Evolutionary conservation across 2,888 invertebrate genomes (phyloP).

Genomic region (Pollenia labialis): DNA sequence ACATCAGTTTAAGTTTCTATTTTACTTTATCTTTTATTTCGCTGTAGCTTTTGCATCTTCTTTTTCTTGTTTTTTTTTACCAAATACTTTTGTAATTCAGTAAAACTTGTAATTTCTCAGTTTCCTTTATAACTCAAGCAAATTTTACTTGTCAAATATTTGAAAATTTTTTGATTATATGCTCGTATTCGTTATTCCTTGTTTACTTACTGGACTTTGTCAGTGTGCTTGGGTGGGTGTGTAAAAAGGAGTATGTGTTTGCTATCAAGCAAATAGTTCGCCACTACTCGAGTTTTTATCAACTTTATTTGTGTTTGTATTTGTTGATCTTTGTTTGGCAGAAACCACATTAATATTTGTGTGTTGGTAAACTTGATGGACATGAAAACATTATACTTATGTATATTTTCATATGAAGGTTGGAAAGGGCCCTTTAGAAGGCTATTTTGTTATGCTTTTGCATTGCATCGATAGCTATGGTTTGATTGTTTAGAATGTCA

Average conservation of each 20-base stretch:
- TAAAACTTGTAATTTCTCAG: background rate
- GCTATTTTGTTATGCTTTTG: too few species aligned
- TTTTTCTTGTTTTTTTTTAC: too few species aligned
- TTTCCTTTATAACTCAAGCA: background rate
- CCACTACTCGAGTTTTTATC: background rate
- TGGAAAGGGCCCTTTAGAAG: too few species aligned
- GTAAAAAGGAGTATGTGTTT: background rate
- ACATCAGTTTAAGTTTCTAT: too few species aligned
- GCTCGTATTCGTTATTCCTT: background rate
- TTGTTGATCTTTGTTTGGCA: slow-evolving; percentile 61
- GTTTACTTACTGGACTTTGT: background rate
- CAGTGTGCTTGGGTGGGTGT: background rate
- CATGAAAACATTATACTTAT: background rate
- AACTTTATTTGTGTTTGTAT: background rate
- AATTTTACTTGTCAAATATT: background rate
- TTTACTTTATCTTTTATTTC: too few species aligned
- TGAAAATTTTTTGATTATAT: too few species aligned
- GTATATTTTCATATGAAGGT: background rate
- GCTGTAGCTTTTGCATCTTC: too few species aligned
- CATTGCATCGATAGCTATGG: too few species aligned
- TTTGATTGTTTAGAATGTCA: too few species aligned
- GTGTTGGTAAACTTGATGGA: slow-evolving; percentile 8
- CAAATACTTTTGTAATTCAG: too few species aligned
- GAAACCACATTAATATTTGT: slow-evolving; percentile 64
- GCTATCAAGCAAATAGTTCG: background rate